Evolutionary conservation across 2,888 invertebrate genomes (phyloP), one percentile per base, ranked within the genome.

Genomic region (Rambutsinella grinnellia): DNA sequence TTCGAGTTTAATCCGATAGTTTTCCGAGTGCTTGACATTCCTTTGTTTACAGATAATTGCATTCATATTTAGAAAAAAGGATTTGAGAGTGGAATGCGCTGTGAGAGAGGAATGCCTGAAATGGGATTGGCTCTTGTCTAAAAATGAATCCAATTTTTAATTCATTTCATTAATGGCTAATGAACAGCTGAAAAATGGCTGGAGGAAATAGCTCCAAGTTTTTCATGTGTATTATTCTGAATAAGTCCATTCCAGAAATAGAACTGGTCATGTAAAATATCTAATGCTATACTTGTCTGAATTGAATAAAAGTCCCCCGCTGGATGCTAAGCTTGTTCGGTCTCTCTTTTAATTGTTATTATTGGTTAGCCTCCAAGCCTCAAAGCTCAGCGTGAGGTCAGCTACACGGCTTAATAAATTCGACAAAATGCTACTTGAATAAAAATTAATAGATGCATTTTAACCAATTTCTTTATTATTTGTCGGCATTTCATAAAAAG

Each of bases 281-380:
- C 53, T 53, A 49, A n/a, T n/a, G n/a, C 15, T 8, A 49, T 15
- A 49, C 49, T 17, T 13, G 13, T 44, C 6, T 44, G 44, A 13
- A 44, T 10, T 6, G 49, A 49, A 17, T 49, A 17, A 17, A 8
- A 2, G 24, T 10, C 61, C 61, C 26, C 61, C 49, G 17, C 47
- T 26, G 26, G 49, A 10, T 26, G 21, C 17, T 47, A 47, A 61
- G 61, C 61, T 61, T 44, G 47, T 61, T 47, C 49, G 23, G 13
- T 15, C 23, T 23, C 10, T 61, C 49, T 23, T 61, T 61, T 49
- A 17, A 27, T 46, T 70, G 57, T 62, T 63, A 65, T 56, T 71
- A 28, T 27, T 46, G 72, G 72, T 72, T 72, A 72, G 62, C 72
- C 72, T 58, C 65, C 54, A 72, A 72, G 57, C 72, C 65, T 60